Evolutionary conservation across 2,113 vertebrate genomes (phyloP).

Genomic region (Malurus elegans): DNA sequence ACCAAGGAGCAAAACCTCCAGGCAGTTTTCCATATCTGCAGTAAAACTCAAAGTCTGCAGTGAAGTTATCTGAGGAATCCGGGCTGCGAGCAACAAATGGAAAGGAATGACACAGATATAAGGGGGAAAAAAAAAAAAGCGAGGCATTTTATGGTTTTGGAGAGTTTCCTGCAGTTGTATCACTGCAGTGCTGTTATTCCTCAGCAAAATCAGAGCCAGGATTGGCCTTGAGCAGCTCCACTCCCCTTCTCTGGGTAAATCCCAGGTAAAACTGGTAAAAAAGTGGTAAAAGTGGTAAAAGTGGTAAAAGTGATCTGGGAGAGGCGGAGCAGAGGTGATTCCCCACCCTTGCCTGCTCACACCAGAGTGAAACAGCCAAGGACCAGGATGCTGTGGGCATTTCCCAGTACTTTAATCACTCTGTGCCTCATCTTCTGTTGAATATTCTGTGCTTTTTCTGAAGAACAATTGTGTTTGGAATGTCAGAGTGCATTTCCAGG

Average conservation of each 20-base stretch:
- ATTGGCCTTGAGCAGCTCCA: neutral
- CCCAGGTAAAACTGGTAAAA: neutral
- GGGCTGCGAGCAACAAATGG: neutral
- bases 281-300: too few species aligned
- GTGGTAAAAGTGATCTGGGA: neutral
- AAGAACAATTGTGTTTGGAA: neutral
- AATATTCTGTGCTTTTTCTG: neutral
- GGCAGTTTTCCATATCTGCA: conserved; percentile 37
- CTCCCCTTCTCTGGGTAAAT: neutral
- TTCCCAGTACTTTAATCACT: neutral
- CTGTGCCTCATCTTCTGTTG: neutral
- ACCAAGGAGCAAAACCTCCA: neutral
- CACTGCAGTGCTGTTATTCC: neutral
- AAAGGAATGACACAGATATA: conserved; percentile 17
- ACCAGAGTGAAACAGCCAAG: neutral
- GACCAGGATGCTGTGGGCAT: neutral
- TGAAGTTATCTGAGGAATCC: conserved; percentile 51
- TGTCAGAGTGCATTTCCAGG: neutral
- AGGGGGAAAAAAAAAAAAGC: neutral
- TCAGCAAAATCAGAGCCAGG: neutral
- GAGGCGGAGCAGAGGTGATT: neutral
- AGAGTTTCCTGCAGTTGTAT: neutral
- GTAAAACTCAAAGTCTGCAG: neutral
- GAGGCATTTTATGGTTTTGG: neutral
- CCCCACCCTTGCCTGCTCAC: neutral